These are phyloP conservation scores for Actenoides lindsayi DNA, from an alignment of 2,113 vertebrate species.

Conservation along the genomic window DNA sequence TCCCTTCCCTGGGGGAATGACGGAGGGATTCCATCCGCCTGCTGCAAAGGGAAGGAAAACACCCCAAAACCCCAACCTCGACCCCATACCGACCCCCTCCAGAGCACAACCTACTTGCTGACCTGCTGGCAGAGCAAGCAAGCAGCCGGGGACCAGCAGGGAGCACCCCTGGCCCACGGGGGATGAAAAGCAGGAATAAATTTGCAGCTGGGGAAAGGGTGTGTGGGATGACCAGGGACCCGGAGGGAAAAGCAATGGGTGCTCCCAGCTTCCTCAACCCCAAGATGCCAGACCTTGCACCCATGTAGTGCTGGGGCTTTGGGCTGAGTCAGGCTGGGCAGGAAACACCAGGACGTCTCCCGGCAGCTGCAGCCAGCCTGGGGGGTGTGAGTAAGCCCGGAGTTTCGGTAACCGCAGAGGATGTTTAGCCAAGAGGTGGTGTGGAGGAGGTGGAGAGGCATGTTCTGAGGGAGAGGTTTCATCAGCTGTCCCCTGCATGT, in stretches of 20 bases:
- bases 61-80: background rate
- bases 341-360: slow-evolving; percentile 51
- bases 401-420: background rate
- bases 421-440: slow-evolving; percentile 14
- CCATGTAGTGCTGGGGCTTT: background rate
- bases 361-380: background rate
- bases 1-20: slow-evolving; percentile 16
- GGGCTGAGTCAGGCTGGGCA: slow-evolving; percentile 62
- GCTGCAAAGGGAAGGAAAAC: slow-evolving; percentile 7
- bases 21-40: slow-evolving; percentile 27
- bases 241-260: background rate
- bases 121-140: background rate
- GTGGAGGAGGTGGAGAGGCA: background rate
- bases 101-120: background rate
- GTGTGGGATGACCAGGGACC: accelerated
- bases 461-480: background rate
- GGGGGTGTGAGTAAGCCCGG: slow-evolving; percentile 17
- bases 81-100: background rate
- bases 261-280: background rate
- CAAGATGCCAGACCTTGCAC: background rate
- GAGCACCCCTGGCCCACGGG: background rate
- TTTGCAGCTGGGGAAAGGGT: background rate
- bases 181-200: background rate
- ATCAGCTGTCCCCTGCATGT: background rate
- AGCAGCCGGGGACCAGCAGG: accelerated